Evolutionary conservation across 2,113 vertebrate species (phyloP), one percentile per base, ranked within the genome.

Genomic region (Scophthalmus maximus): DNA sequence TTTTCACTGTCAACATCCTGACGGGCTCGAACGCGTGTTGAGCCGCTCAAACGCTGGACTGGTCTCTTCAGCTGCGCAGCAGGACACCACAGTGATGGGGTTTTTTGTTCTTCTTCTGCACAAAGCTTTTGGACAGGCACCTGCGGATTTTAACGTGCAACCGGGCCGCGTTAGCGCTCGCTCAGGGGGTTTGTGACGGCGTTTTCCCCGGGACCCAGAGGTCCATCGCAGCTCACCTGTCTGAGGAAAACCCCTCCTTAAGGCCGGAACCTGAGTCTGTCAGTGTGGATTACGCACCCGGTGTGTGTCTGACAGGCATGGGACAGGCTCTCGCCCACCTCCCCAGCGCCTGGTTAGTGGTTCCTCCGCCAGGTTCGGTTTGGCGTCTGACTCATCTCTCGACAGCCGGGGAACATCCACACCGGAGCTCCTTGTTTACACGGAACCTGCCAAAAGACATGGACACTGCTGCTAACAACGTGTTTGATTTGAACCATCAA

Each of bases 221-320:
- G 56, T 65, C n/a, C 51, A 68, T 73, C 79, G 73, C 47, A 71
- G 38, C 67, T 87, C 88, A 83, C 84, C 80, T 83, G 85, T 78
- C 73, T 72, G 75, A 34, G 29, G 63, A 79, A 86, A 22, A 81
- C 51, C 18, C 46, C 67, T 83, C 86, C 64, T n/a, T n/a, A n/a
- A 69, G 63, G 61, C 61, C 50, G 79, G 55, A n/a, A 77, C 78
- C 75, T 71, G 55, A 50, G 72, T 72, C 63, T 86, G 81, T 81
- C 81, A 58, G 20, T n/a, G 62, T 58, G 67, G 86, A 76, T 85
- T 82, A 50, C 2, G 12, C 72, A 76, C 62, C 42, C 55, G 40
- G 57, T 18, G 14, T 83, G 14, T 83, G 61, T 84, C 61, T 80
- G 74, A 91, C 65, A 73, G 80, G 60, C 56, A 66, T 49, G 18